A percentile compares a stretch with the other conserved stretches of the same genome.
phyloP scores from a whole-genome alignment of 2,888 invertebrate genomes.

The Tipula unca region DNA sequence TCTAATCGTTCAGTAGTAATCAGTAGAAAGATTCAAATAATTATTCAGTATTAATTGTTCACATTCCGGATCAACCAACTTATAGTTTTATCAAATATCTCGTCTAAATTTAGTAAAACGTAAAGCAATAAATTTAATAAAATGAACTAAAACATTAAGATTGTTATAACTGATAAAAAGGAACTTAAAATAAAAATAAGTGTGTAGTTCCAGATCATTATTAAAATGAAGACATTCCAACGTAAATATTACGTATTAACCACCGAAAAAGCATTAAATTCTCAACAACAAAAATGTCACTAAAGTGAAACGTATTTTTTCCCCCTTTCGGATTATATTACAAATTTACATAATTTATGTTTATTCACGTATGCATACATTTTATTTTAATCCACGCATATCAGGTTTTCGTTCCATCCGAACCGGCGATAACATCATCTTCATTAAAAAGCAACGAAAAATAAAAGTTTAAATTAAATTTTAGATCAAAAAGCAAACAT shows the following conservation, averaged over 20 bases:
- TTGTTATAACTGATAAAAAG: neutral
- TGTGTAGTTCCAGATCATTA: neutral
- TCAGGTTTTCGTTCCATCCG: neutral
- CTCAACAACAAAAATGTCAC: neutral
- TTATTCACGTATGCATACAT: neutral
- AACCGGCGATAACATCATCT: neutral
- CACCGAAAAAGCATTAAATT: neutral
- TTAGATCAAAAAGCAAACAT: neutral
- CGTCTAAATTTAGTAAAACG: neutral
- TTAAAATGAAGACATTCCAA: neutral
- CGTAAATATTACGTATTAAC: neutral
- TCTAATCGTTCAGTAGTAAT: too few relatives aligned
- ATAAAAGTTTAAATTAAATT: neutral
- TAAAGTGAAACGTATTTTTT: neutral
- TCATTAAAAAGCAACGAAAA: neutral
- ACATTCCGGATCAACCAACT: too few relatives aligned
- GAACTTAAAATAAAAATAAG: neutral
- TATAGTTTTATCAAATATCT: too few relatives aligned
- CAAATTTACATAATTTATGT: neutral
- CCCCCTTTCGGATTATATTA: neutral
- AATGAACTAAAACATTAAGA: neutral
- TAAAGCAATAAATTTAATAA: neutral
- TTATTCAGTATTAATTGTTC: too few relatives aligned
- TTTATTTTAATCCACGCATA: neutral
- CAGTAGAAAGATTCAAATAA: too few relatives aligned